Percentiles rank a stretch among this genome's conserved stretches.
Conservation (phyloP, 2,888 invertebrate species). For the Acrobeloides nanus region DNA sequence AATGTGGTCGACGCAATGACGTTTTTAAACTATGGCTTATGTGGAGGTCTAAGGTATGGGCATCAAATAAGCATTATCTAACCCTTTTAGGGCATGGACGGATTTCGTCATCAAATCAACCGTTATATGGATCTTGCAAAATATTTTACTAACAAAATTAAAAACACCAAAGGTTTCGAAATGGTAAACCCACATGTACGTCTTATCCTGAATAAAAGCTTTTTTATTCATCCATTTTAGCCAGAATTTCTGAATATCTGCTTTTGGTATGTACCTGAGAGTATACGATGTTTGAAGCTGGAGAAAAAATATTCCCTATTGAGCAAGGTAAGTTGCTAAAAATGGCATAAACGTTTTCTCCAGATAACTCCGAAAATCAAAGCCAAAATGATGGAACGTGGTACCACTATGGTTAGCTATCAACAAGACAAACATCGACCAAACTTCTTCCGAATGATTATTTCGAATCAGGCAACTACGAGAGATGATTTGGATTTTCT, state of each 20-base stretch:
- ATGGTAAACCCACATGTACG: slow-evolving; percentile 49
- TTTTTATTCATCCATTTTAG: slow-evolving; percentile 53
- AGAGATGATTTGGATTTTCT: slow-evolving; percentile 88
- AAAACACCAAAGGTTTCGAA: slow-evolving; percentile 51
- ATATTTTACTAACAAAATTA: slow-evolving; percentile 57
- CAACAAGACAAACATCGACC: slow-evolving; percentile 92
- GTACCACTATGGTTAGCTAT: slow-evolving; percentile 95
- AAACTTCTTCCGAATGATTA: slow-evolving; percentile 97
- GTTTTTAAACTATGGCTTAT: slow-evolving; percentile 98
- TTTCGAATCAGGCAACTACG: slow-evolving; percentile 86
- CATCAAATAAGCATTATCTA: too few relatives aligned
- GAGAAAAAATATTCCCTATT: slow-evolving; percentile 49
- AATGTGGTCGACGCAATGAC: slow-evolving; percentile 97
- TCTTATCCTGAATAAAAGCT: background rate
- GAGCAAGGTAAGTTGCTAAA: too few relatives aligned
- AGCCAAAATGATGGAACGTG: slow-evolving; percentile 93
- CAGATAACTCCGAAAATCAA: slow-evolving; percentile 91
- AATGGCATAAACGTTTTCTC: too few relatives aligned
- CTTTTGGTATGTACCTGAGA: slow-evolving; percentile 96
- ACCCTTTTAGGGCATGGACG: slow-evolving; percentile 73
- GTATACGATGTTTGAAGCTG: slow-evolving; percentile 57
- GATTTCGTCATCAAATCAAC: slow-evolving; percentile 89
- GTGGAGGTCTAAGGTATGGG: slow-evolving; percentile 89
- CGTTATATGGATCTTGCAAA: slow-evolving; percentile 81
- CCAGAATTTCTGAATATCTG: slow-evolving; percentile 94